Evolutionary conservation across 37 sponge, comb jelly and placozoan species (phyloP).

Genomic region (Chondrosia reniformis): DNA sequence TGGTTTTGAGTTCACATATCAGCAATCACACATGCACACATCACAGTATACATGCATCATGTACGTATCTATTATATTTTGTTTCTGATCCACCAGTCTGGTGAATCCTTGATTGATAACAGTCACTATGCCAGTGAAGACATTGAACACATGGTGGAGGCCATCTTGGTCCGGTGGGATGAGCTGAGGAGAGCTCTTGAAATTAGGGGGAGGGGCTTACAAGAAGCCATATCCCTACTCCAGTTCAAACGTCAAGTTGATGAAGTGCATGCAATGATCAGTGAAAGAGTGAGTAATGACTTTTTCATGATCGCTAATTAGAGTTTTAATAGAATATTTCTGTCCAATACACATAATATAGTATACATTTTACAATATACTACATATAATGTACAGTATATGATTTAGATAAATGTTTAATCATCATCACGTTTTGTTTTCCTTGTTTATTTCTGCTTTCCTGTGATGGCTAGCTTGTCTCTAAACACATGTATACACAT

Average conservation of each 20-base stretch:
- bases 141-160: conserved; percentile 56
- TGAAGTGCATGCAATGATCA: conserved; percentile 55
- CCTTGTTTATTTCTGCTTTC: too few relatives aligned
- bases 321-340: too few relatives aligned
- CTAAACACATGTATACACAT: too few relatives aligned
- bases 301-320: not conserved
- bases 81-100: conserved; percentile 31
- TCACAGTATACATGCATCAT: not conserved
- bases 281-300: conserved; percentile 38
- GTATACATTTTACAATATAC: too few relatives aligned
- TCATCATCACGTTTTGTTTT: too few relatives aligned
- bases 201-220: conserved; percentile 58
- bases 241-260: conserved; percentile 76
- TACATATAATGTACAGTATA: too few relatives aligned
- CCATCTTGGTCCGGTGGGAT: conserved; percentile 62
- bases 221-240: conserved; percentile 76
- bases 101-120: conserved; percentile 61
- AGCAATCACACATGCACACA: not conserved
- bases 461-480: too few relatives aligned
- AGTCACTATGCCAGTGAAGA: conserved; percentile 81
- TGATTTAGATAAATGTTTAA: too few relatives aligned
- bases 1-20: not conserved
- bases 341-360: too few relatives aligned
- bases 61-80: not conserved
- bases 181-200: conserved; percentile 64